Conservation (phyloP, 92 coral and sea anemone genomes). For the Diadumene lineata region DNA sequence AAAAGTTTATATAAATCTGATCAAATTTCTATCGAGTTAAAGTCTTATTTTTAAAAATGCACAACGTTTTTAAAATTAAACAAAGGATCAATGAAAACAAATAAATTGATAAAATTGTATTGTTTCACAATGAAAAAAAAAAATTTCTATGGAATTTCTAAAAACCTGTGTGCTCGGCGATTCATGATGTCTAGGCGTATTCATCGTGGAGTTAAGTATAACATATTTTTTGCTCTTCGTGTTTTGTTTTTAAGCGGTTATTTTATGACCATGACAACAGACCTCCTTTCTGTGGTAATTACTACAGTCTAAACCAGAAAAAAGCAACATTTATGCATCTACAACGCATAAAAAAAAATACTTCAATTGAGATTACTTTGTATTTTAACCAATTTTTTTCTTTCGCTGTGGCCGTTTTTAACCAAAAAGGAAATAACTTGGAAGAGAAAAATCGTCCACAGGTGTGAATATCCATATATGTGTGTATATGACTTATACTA, state of each 20-base stretch:
- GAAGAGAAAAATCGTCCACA: not conserved
- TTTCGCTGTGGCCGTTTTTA: no score
- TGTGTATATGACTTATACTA: not conserved
- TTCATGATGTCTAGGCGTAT: no score
- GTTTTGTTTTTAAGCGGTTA: not conserved
- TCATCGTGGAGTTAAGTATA: no score
- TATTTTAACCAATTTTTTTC: no score
- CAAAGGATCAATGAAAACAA: conserved; percentile 63
- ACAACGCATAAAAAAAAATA: not conserved
- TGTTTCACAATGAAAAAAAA: conserved; percentile 31
- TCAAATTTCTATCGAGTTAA: not conserved
- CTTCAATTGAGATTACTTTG: no score
- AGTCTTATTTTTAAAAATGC: conserved; percentile 3
- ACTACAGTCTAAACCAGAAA: not conserved
- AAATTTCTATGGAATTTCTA: not conserved
- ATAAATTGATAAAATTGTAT: conserved; percentile 62
- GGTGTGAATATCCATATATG: not conserved
- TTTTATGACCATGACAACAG: not conserved
- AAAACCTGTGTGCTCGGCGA: no score
- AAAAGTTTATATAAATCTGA: not conserved
- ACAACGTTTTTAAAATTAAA: conserved; percentile 39
- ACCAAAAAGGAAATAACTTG: not conserved
- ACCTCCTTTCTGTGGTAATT: not conserved
- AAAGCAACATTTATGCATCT: not conserved
- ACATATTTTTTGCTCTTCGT: not conserved